Percentiles rank a stretch among this genome's conserved stretches.
phyloP scores from a whole-genome alignment of 2,113 vertebrate species.

The Platichthys stellatus region DNA sequence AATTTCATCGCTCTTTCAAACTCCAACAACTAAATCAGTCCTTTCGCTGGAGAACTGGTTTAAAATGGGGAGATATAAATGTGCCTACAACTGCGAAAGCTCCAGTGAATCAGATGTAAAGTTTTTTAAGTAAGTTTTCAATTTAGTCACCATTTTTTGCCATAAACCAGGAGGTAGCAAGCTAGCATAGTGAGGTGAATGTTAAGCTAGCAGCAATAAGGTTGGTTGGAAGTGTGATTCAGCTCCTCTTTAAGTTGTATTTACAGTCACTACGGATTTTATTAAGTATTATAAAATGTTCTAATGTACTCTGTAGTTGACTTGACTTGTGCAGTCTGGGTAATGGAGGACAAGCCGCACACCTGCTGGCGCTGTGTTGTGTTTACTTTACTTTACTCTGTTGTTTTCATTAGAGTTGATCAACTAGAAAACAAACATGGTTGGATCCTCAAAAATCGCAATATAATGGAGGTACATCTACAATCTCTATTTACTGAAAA shows the following conservation, averaged over 20 bases:
- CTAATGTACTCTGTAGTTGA: not conserved
- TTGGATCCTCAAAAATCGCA: too few species aligned
- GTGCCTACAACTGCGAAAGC: constrained; percentile 66
- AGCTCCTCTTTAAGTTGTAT: not conserved
- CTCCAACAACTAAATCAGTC: not conserved
- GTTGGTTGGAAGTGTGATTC: not conserved
- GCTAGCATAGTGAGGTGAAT: not conserved
- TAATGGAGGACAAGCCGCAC: too few species aligned
- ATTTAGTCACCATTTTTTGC: not conserved
- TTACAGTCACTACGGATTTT: not conserved
- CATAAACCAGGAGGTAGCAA: not conserved
- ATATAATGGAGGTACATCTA: too few species aligned
- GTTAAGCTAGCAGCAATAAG: not conserved
- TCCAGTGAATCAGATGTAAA: constrained; percentile 60
- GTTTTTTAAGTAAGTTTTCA: constrained; percentile 73
- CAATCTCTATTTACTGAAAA: too few species aligned
- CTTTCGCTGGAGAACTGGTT: not conserved
- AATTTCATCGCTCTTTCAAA: too few species aligned
- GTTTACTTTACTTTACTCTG: too few species aligned
- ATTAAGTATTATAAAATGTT: not conserved
- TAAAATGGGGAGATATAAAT: constrained; percentile 71
- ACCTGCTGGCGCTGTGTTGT: too few species aligned
- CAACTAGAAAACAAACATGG: too few species aligned
- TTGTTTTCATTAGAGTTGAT: not conserved
- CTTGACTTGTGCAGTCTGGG: too few species aligned